Base-by-base conservation (phyloP, 2,113 vertebrate species). In the Monopterus albus region DNA sequence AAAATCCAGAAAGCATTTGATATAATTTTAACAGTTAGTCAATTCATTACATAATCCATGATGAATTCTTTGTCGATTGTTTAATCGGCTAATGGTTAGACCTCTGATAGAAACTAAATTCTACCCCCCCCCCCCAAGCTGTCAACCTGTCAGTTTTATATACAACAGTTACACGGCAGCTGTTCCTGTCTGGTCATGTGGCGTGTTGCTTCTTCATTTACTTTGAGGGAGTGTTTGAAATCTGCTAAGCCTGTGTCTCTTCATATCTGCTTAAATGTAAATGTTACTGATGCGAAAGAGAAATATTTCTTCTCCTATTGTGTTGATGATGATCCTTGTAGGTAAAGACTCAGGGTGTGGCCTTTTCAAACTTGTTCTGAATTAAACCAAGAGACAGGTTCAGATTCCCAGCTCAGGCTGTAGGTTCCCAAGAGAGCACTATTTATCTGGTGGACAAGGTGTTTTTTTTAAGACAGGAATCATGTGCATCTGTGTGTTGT, bases 311-410 rank as follows among this genome's bases (percentile, higher is more conserved):
- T 14, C 17, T 63, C 1, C 63, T 71, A 55, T 85, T 86, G 71
- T 85, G 23, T 67, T 12, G 46, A 40, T 12, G 46, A 40, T 51
- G 52, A 80, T 53, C 28, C 56, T 46, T 17, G 1, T 31, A 59
- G 62, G 45, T 82, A 38, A 58, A 65, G 55, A 49, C 7, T 64
- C 59, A 63, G 74, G 89, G 87, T 38, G 89, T 2, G 79, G 77
- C 65, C 35, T 39, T 50, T 82, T 78, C 7, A 87, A 83, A 89
- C 84, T 64, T 84, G 82, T 89, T 88, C 84, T 74, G 11, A 83
- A 71, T 78, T 36, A 67, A 75, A 36, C 17, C 20, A 55, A 57
- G 33, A 53, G 56, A 72, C 59, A 17, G n/a, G n/a, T n/a, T n/a
- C n/a, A n/a, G n/a, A n/a, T n/a, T n/a, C n/a, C n/a, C n/a, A 50